Evolutionary conservation across 2,797 vertebrate species (phyloP).

Genomic region (Platyrinchus mystaceus): DNA sequence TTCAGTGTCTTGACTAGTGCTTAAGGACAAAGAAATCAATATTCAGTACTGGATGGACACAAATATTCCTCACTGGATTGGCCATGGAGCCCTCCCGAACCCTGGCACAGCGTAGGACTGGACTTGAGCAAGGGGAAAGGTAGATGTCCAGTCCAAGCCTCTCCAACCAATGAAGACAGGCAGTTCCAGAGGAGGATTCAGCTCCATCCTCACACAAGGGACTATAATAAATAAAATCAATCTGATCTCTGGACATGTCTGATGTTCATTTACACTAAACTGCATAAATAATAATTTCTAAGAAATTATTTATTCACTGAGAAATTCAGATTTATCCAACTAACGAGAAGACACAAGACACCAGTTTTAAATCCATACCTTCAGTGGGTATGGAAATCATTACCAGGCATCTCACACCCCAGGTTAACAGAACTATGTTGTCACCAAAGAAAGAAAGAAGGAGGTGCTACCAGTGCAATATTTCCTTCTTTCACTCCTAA

Average conservation of each 20-base stretch:
- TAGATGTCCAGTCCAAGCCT: not conserved
- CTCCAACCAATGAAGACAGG: not conserved
- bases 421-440: not conserved
- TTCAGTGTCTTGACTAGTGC: constrained; percentile 79
- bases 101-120: not conserved
- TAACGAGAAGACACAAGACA: too few species aligned
- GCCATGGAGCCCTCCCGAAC: not conserved
- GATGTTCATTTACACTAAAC: not conserved
- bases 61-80: rapidly evolving
- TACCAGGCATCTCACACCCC: not conserved
- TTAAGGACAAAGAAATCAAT: constrained; percentile 41
- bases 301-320: not conserved
- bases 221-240: not conserved
- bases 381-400: not conserved
- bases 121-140: not conserved
- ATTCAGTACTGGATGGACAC: rapidly evolving
- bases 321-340: not conserved
- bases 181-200: not conserved
- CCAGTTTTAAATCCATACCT: not conserved
- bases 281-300: not conserved
- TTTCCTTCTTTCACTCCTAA: not conserved
- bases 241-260: not conserved
- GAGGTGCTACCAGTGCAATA: not conserved
- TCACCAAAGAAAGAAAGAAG: not conserved
- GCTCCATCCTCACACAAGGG: not conserved